Evolutionary conservation across 1,140 invertebrate genomes (phyloP), one percentile per base, ranked within the genome.

Genomic region (Drosophila santomea): DNA sequence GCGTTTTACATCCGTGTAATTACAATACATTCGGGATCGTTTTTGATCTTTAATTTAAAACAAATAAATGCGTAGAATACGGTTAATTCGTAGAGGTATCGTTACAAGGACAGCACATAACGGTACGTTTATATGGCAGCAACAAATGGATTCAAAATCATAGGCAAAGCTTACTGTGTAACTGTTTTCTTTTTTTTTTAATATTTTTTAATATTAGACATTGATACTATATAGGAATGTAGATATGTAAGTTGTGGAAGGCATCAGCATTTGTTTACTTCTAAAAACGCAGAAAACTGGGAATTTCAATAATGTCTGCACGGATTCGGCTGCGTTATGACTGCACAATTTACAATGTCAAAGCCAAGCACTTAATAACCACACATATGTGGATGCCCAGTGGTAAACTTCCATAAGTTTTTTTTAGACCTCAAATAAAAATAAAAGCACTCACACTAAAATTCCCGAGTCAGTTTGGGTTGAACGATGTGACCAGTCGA

Each of bases 401-500:
- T 51, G 32, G 50, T 36, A 51, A 51, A 51, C 50, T 51, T 35
- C 32, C 50, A 51, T 36, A 51, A 35, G 50, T 51, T 51, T 51
- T 51, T 51, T 51, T 51, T 51, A 51, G 28, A 51, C 50, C 50
- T 51, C 28, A 51, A 51, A 36, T 51, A 51, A 51, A 51, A 51
- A 51, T 51, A 51, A 51, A 50, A 51, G 50, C 50, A 51, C 50
- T 51, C 50, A 51, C 50, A 36, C 50, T 51, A 51, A 51, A 51
- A 51, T 51, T 51, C 32, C 50, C 32, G 32, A 50, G 48, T 50
- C 48, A 47, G 44, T 47, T 47, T 47, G 44, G 44, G 44, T 48
- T 48, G 50, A 51, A 50, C 48, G n/a, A 12, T 36, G 50, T 51
- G 50, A 51, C 50, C 50, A 51, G 50, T 36, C 50, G 3, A 51